Evolutionary conservation across 1,140 invertebrate species (phyloP).

Genomic region (Olivierus martensii): DNA sequence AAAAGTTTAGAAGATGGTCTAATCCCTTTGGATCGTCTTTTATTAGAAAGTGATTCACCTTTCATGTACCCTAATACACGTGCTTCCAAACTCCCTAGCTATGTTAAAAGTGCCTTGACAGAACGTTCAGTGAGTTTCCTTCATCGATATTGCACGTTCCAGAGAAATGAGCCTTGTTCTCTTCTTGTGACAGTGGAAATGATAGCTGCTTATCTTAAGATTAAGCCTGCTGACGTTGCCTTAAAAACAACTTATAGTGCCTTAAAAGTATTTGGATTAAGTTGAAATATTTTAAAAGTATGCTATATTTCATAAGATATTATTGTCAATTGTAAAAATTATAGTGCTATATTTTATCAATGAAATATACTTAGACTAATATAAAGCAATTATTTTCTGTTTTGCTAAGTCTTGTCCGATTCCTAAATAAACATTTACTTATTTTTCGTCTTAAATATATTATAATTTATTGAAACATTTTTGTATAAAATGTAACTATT

Average conservation of each 20-base stretch:
- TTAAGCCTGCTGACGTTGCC: slow-evolving; percentile 76
- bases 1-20: slow-evolving; percentile 62
- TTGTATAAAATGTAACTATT: too few species aligned
- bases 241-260: slow-evolving; percentile 85
- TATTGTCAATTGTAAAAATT: too few species aligned
- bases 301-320: too few species aligned
- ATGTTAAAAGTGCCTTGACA: slow-evolving; percentile 72
- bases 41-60: slow-evolving; percentile 85
- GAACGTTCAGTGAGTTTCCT: slow-evolving; percentile 55
- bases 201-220: slow-evolving; percentile 76
- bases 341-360: too few species aligned
- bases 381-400: too few species aligned
- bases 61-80: slow-evolving; percentile 93
- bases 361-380: too few species aligned
- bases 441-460: too few species aligned
- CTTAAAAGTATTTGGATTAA: slow-evolving; percentile 77
- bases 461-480: too few species aligned
- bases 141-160: slow-evolving; percentile 78
- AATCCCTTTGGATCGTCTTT: slow-evolving; percentile 57
- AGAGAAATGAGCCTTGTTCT: slow-evolving; percentile 89
- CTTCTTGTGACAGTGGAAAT: slow-evolving; percentile 84
- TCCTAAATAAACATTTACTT: too few species aligned
- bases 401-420: too few species aligned
- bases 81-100: slow-evolving; percentile 72
- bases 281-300: slow-evolving; percentile 19